Evolutionary conservation across 1,140 invertebrate species (phyloP).

Genomic region (Zeugodacus cucurbitae): DNA sequence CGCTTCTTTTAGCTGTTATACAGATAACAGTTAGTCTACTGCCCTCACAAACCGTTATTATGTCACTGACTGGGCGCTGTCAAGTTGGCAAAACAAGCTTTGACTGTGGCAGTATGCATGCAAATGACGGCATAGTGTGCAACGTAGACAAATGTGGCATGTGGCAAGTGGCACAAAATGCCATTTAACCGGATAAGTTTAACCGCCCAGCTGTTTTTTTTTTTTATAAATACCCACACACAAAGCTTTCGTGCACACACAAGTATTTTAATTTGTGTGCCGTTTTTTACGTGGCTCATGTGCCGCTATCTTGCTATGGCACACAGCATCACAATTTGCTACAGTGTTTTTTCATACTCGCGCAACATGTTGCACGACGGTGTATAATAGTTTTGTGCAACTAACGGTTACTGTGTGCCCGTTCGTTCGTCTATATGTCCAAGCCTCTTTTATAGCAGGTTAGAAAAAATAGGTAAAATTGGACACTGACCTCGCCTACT

Average conservation of each 20-base stretch:
- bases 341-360: not conserved
- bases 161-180: constrained; percentile 23
- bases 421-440: no score
- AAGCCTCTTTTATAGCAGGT: no score
- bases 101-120: not conserved
- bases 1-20: not conserved
- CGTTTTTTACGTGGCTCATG: not conserved
- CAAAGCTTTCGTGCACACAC: not conserved
- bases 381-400: no score
- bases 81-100: not conserved
- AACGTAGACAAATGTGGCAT: not conserved
- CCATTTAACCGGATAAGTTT: constrained; percentile 20
- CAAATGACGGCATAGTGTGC: not conserved
- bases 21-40: not conserved
- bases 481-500: no score
- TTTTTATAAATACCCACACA: not conserved
- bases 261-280: not conserved
- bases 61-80: not conserved
- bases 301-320: not conserved
- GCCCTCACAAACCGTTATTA: not conserved
- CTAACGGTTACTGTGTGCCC: no score
- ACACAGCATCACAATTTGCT: not conserved
- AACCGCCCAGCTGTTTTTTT: not conserved
- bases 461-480: no score
- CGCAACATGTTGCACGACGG: no score